Evolutionary conservation across 2,888 invertebrate species (phyloP), one percentile per base, ranked within the genome.

Genomic region (Dascillus cervinus): DNA sequence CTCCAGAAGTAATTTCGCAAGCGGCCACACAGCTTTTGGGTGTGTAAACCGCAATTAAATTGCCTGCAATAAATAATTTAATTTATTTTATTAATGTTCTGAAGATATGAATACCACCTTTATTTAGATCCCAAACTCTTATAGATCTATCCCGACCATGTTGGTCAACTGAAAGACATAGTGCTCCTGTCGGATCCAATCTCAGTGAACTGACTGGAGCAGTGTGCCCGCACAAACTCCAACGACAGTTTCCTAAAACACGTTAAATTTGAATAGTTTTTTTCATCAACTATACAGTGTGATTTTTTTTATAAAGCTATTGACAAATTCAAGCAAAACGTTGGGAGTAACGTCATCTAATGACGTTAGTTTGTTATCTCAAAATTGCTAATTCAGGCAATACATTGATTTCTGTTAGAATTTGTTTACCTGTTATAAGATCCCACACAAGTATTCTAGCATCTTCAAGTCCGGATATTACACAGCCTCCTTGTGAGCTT

Each of bases 401-500:
- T n/a, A 32, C 8, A 11, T 2, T 12, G 8, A 11, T 3, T 5
- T 30, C n/a, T 30, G 12, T 32, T 29, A 4, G 4, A 10, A 26
- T 34, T 15, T 6, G n/a, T 11, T 40, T 43, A 78, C 84, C 84
- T 22, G 87, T 88, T 12, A 85, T 80, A 6, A 90, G 70, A 60
- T 90, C 88, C 87, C 89, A 90, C 13, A 89, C 82, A 30, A 87
- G 66, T 42, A 90, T 80, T 56, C 82, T 75, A 12, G 86, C 81
- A 56, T 88, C 87, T 43, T 85, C 83, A 4, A 89, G 69, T 0
- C 85, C 87, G 11, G 85, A 85, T 29, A 90, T 78, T 13, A 90
- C 89, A 59, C 86, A 86, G 39, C 83, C 80, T 52, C 85, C 83
- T 38, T 75, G 74, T 11, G 87, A 85, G 52, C 87, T 86, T 62